Evolutionary conservation across 2,113 vertebrate species (phyloP).

Genomic region (Diadophis punctatus): DNA sequence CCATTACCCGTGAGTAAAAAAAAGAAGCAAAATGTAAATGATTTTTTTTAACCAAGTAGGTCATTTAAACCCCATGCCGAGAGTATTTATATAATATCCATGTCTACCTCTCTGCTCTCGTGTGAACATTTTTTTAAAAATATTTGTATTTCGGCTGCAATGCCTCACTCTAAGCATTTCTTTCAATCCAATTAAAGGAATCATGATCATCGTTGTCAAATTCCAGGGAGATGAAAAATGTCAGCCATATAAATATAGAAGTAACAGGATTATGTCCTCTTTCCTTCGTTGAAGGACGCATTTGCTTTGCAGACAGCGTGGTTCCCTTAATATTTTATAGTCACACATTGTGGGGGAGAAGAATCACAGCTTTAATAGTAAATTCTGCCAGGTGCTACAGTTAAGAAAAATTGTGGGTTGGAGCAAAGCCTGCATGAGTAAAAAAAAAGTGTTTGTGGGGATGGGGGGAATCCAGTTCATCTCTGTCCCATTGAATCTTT

Average conservation of each 20-base stretch:
- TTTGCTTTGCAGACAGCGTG: conserved; percentile 51
- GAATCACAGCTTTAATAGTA: conserved; percentile 12
- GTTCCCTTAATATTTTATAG: conserved; percentile 73
- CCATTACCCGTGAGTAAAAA: conserved; percentile 8
- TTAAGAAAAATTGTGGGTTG: neutral
- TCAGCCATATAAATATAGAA: conserved; percentile 69
- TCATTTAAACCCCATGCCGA: neutral
- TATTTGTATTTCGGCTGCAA: conserved; percentile 36
- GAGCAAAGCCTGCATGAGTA: neutral
- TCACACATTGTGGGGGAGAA: conserved; percentile 63
- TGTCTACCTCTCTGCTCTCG: neutral
- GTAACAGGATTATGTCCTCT: conserved; percentile 58
- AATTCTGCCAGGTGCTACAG: neutral
- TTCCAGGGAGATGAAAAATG: conserved; percentile 49
- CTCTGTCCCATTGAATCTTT: neutral
- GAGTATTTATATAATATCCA: neutral
- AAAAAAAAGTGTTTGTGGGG: neutral
- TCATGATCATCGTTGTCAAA: conserved; percentile 73
- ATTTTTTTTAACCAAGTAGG: conserved; percentile 2
- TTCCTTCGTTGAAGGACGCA: conserved; percentile 68
- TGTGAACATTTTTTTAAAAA: conserved; percentile 15
- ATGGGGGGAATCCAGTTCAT: neutral
- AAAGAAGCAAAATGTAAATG: neutral
- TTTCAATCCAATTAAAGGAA: conserved; percentile 72
- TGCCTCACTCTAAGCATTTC: conserved; percentile 54